Evolutionary conservation across 1,140 invertebrate genomes (phyloP).

Genomic region (Batillaria attramentaria): DNA sequence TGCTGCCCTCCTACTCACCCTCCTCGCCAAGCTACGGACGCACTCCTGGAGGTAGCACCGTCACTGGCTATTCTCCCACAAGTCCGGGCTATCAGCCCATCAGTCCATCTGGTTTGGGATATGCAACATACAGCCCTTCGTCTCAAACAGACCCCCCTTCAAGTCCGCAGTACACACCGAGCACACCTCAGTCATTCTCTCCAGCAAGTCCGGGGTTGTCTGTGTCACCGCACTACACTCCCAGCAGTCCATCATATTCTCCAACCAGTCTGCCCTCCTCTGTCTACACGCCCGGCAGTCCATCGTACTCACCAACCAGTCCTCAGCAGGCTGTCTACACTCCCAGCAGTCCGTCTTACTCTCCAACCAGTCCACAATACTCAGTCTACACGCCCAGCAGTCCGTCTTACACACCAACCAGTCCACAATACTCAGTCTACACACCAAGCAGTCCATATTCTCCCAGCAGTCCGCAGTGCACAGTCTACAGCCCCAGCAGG

Average conservation of each 20-base stretch:
- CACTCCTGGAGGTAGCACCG: not conserved
- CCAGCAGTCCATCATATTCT: slow-evolving; percentile 71
- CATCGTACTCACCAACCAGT: slow-evolving; percentile 79
- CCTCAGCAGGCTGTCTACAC: slow-evolving; percentile 75
- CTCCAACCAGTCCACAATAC: slow-evolving; percentile 79
- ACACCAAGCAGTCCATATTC: slow-evolving; percentile 71
- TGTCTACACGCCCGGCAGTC: slow-evolving; percentile 75
- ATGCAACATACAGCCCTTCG: slow-evolving; percentile 71
- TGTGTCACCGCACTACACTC: slow-evolving; percentile 81
- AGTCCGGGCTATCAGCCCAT: slow-evolving; percentile 6
- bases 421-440: slow-evolving; percentile 82
- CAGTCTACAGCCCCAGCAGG: slow-evolving; percentile 62
- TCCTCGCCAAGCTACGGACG: not conserved
- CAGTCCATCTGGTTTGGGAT: slow-evolving; percentile 75
- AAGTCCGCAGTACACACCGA: slow-evolving; percentile 79
- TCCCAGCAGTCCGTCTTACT: slow-evolving; percentile 66
- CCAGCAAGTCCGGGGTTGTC: slow-evolving; percentile 83
- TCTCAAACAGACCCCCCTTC: slow-evolving; percentile 85
- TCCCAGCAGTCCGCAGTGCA: slow-evolving; percentile 46
- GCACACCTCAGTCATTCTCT: slow-evolving; percentile 81
- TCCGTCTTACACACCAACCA: slow-evolving; percentile 75
- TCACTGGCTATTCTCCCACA: not conserved
- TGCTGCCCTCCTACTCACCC: not conserved
- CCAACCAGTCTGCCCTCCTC: slow-evolving; percentile 80
- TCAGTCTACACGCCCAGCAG: slow-evolving; percentile 69